Conservation (phyloP, 1,140 invertebrate genomes). For the Contarinia nasturtii region DNA sequence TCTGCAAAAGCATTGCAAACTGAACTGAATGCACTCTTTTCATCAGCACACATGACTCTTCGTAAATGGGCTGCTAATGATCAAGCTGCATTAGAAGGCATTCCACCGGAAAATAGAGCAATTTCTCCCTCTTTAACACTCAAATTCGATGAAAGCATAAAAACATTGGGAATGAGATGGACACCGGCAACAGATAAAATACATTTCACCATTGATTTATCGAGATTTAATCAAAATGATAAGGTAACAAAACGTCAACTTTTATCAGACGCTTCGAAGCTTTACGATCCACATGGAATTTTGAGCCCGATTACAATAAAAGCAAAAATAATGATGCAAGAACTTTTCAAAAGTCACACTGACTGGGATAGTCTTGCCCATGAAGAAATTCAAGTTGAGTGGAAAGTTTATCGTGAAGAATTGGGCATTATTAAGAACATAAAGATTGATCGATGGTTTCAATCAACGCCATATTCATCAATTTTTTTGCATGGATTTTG, state of each 20-base stretch:
- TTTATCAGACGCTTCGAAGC: constrained; percentile 9
- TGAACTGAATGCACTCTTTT: too few relatives aligned
- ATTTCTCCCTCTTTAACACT: too few relatives aligned
- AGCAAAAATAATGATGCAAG: constrained; percentile 9
- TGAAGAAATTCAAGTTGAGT: constrained; percentile 5
- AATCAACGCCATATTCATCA: not conserved
- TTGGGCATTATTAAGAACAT: constrained; percentile 7
- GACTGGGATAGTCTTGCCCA: constrained; percentile 16
- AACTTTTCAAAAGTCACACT: constrained; percentile 3
- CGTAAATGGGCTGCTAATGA: too few relatives aligned
- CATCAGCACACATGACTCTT: too few relatives aligned
- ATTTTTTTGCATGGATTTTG: constrained; percentile 17
- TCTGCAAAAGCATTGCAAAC: too few relatives aligned
- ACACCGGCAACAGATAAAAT: too few relatives aligned
- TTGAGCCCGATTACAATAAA: constrained; percentile 12
- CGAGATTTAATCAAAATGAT: too few relatives aligned
- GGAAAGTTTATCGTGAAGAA: constrained; percentile 6
- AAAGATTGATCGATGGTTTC: constrained; percentile 6
- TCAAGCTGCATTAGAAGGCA: too few relatives aligned
- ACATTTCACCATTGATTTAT: too few relatives aligned
- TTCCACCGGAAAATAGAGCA: too few relatives aligned
- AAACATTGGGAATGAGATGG: too few relatives aligned
- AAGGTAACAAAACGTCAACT: constrained; percentile 11
- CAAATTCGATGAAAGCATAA: too few relatives aligned
- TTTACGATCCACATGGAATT: constrained; percentile 4